Percentiles rank a stretch among this genome's conserved stretches.
Evolutionary conservation across 2,888 invertebrate species (phyloP).

Genomic region (Tricholauxania praeusta): DNA sequence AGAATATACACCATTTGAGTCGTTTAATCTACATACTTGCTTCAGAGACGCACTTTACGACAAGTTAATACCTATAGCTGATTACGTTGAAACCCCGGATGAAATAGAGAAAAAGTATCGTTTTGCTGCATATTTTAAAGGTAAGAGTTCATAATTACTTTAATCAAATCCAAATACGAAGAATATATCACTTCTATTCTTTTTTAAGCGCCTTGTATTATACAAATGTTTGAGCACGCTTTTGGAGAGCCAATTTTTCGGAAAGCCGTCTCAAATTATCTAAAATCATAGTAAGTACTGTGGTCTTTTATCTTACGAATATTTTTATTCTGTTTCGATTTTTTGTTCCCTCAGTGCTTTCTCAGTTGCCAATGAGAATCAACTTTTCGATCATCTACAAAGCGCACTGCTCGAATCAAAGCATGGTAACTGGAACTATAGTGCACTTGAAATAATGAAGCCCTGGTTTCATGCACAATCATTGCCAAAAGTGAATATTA

Average conservation of each 20-base stretch:
- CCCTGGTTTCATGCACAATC: slow-evolving; percentile 73
- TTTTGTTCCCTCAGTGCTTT: slow-evolving; percentile 43
- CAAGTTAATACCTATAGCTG: too few relatives aligned
- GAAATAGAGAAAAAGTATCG: too few relatives aligned
- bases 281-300: slow-evolving; percentile 44
- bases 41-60: too few relatives aligned
- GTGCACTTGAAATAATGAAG: slow-evolving; percentile 70
- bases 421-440: slow-evolving; percentile 44
- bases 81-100: too few relatives aligned
- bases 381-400: slow-evolving; percentile 46
- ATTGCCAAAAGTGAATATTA: slow-evolving; percentile 70
- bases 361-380: slow-evolving; percentile 45
- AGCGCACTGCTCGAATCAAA: slow-evolving; percentile 38
- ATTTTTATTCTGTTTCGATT: not conserved
- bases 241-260: slow-evolving; percentile 43
- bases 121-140: too few relatives aligned
- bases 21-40: too few relatives aligned
- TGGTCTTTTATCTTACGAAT: not conserved
- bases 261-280: slow-evolving; percentile 42
- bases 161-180: too few relatives aligned
- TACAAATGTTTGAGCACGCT: slow-evolving; percentile 48
- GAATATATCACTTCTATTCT: too few relatives aligned
- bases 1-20: too few relatives aligned
- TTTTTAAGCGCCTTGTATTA: slow-evolving; percentile 27
- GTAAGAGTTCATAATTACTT: too few relatives aligned